A percentile compares a stretch with the other conserved stretches of the same genome.
These are phyloP conservation scores for Melanotaenia maccullochi DNA, from an alignment of 2,797 vertebrate genomes.

Conservation along the genomic window DNA sequence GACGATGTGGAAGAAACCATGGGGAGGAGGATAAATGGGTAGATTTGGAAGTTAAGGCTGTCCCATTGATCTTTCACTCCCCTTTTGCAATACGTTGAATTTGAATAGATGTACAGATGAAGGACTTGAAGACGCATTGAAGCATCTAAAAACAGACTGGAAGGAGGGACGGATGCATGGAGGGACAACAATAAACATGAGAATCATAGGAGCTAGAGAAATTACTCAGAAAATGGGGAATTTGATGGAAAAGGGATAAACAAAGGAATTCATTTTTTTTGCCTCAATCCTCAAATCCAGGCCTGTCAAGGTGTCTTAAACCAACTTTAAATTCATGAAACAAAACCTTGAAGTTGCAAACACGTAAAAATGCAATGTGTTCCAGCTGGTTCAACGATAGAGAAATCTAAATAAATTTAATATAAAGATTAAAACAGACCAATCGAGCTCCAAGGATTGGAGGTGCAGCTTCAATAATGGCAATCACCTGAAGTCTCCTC, in stretches of 20 bases:
- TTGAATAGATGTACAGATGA: constrained; percentile 66
- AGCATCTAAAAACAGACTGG: constrained; percentile 39
- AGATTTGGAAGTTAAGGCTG: constrained; percentile 50
- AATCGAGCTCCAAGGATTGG: constrained; percentile 10
- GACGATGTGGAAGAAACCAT: constrained; percentile 30
- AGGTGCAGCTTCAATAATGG: constrained; percentile 25
- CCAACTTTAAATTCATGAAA: constrained; percentile 22
- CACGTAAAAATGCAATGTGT: constrained; percentile 14
- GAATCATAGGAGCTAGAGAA: constrained; percentile 34
- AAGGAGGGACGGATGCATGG: constrained; percentile 40
- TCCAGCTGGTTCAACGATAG: constrained; percentile 12
- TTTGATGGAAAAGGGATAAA: constrained; percentile 32
- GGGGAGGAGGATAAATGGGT: constrained; percentile 39
- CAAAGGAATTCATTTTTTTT: constrained; percentile 26
- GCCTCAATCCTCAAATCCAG: constrained; percentile 41
- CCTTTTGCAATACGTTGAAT: constrained; percentile 64
- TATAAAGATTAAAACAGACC: constrained; percentile 17
- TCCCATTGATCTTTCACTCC: constrained; percentile 61
- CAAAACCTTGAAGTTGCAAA: constrained; percentile 17
- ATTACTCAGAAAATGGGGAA: constrained; percentile 35
- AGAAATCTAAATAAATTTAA: constrained; percentile 14
- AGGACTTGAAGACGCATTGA: constrained; percentile 43
- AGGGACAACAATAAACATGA: constrained; percentile 46
- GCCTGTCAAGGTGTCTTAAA: constrained; percentile 48
- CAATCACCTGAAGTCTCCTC: constrained; percentile 9